Evolutionary conservation across 2,797 vertebrate genomes (phyloP), one percentile per base, ranked within the genome.

Genomic region (Lemur catta): DNA sequence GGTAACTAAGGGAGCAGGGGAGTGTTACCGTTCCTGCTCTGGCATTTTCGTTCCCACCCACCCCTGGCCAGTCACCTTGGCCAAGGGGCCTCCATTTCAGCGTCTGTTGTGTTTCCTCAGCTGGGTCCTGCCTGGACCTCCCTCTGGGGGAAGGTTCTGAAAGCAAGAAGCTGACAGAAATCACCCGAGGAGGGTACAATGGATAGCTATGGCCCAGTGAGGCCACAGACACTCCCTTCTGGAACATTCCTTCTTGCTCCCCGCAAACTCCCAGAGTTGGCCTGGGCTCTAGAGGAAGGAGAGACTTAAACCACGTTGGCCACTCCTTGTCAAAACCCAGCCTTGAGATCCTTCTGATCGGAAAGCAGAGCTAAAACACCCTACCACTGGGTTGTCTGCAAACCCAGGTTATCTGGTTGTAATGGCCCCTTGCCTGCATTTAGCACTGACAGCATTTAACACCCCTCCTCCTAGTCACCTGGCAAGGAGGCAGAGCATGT

Each of bases 81-180:
- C 80, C 63, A 48, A 26, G 0, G 20, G 61, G n/a, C 81, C 75
- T 94, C 65, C 43, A 55, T 86, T 67, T 65, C 74, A 78, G 59
- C 35, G 22, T 63, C 59, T 63, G 15, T 30, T 76, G n/a, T 74
- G 2, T 93, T 86, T 94, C 59, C 17, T 94, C 61, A 65, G 17
- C 79, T 89, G 38, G 57, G 6, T 91, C 76, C 76, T 89, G 30
- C 72, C 26, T 10, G 1, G 41, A 81, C 26, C 18, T 84, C 50
- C 74, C 33, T 90, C 46, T 5, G 7, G 7, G 30, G 48, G 28
- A 43, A 63, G 57, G 35, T 43, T 84, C 79, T 67, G 20, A 89
- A 41, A 92, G 75, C 46, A 90, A 59, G 41, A 85, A 82, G 18
- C 78, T 59, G 72, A 93, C 20, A 82, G 14, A 94, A 89, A 46